Evolutionary conservation across 2,797 vertebrate species (phyloP), one percentile per base, ranked within the genome.

Genomic region (Enteromius radiatus): DNA sequence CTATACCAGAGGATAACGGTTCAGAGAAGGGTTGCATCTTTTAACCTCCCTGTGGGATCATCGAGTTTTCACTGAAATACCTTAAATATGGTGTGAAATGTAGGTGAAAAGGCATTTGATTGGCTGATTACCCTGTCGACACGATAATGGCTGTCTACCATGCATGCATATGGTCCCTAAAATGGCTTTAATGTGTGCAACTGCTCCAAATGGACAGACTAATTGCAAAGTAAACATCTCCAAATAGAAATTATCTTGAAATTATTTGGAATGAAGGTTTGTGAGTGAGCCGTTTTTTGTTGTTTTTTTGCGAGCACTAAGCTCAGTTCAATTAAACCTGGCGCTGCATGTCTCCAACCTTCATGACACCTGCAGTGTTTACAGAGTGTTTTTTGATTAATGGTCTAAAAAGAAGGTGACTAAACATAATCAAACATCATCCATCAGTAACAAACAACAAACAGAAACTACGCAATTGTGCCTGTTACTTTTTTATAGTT

Each of bases 291-390:
- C 1, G 0, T 31, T 71, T 49, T 65, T 5, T 21, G 15, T 26
- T 3, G 7, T 43, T 47, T 31, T 31, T 49, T 73, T 52, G 28
- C 19, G 19, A 73, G 9, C 26, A 73, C 69, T 73, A 47, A 73
- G 17, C 47, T 73, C 26, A 8, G 70, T 73, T 73, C 31, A 73
- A 36, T 73, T 73, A 73, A 73, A 52, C 2, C 69, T 73, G 45
- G 10, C 28, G 17, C 19, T 54, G 21, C 47, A 36, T n/a, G 21
- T 21, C 21, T 74, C 6, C 12, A 36, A 74, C 71, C 49, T 54
- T 36, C 19, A 15, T 74, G 49, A 74, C 49, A 74, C 49, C 47
- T 54, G 47, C 71, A 15, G 28, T 74, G 70, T 74, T 74, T 36
- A 36, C 47, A n/a, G 10, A 33, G 21, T 12, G 21, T 14, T 52